phyloP scores from a whole-genome alignment of 2,113 vertebrate genomes.

The Vombatus ursinus region DNA sequence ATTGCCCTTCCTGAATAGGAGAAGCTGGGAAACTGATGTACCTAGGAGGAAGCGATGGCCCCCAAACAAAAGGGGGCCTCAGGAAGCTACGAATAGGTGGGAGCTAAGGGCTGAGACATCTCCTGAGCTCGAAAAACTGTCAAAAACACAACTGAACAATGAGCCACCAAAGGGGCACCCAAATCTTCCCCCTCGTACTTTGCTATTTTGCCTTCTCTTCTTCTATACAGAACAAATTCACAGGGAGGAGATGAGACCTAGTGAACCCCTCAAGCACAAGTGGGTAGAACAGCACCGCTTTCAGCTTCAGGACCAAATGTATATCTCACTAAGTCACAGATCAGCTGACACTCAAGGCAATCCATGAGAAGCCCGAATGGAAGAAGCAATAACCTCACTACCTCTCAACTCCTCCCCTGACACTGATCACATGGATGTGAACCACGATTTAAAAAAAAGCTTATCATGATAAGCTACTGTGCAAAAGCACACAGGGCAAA shows the following conservation, averaged over 20 bases:
- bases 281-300: accelerated
- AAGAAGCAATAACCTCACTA: not conserved
- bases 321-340: not conserved
- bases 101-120: accelerated
- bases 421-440: accelerated
- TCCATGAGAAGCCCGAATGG: not conserved
- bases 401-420: not conserved
- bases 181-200: not conserved
- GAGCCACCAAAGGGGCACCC: not conserved
- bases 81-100: not conserved
- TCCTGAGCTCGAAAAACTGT: not conserved
- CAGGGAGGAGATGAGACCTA: not conserved
- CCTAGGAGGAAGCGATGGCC: not conserved
- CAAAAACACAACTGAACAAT: not conserved
- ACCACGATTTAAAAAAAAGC: not conserved
- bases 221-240: not conserved
- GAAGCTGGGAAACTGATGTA: not conserved
- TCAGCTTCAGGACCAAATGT: not conserved
- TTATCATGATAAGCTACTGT: not conserved
- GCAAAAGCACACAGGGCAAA: not conserved
- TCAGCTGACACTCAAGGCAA: not conserved
- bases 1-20: not conserved
- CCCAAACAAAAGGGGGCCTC: not conserved
- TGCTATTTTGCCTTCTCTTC: not conserved
- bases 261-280: not conserved